Evolutionary conservation across 2,888 invertebrate genomes (phyloP), one percentile per base, ranked within the genome.

Genomic region (Galeopsomyia nigrocyanea): DNA sequence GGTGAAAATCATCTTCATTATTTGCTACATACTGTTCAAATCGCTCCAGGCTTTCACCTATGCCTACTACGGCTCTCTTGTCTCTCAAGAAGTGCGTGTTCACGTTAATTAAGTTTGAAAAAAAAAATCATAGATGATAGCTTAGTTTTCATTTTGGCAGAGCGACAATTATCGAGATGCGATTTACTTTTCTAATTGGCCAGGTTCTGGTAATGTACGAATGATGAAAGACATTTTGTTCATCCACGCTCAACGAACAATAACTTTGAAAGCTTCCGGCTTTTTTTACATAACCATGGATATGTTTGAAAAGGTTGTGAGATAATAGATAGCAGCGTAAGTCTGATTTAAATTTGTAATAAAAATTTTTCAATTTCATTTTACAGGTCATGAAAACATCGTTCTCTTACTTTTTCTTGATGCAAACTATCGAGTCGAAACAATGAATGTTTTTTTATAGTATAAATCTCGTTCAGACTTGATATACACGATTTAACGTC

Each of bases 161-260:
- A 78, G 79, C 26, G 80, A 79, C 22, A 39, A 71, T 6, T 78
- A 80, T 56, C 76, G 67, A 22, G 62, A 73, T n/a, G 76, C 80
- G 3, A 74, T 79, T 17, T 82, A 80, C 66, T 74, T 62, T 6
- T 75, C 77, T 7, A 49, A 68, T 6, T 82, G 82, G 82, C 61
- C 77, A 5, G 67, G 76, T 6, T 76, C 71, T 14, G 71, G 69
- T 16, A 66, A 79, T 17, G 73, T 65, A 26, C 51, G 70, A 3
- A 51, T 77, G 16, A 76, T 70, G 65, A 71, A 76, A 10, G 77
- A 74, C 1, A 49, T 82, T 22, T 46, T 75, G 5, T 57, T 80
- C 14, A 74, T 78, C 56, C 71, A 81, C 1, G 63, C 71, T 65
- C 80, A 79, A 68, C 79, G 73, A 47, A 78, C 80, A n/a, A 71